Base-by-base conservation (phyloP, 2,797 vertebrate genomes). In the Siniperca obscura region DNA sequence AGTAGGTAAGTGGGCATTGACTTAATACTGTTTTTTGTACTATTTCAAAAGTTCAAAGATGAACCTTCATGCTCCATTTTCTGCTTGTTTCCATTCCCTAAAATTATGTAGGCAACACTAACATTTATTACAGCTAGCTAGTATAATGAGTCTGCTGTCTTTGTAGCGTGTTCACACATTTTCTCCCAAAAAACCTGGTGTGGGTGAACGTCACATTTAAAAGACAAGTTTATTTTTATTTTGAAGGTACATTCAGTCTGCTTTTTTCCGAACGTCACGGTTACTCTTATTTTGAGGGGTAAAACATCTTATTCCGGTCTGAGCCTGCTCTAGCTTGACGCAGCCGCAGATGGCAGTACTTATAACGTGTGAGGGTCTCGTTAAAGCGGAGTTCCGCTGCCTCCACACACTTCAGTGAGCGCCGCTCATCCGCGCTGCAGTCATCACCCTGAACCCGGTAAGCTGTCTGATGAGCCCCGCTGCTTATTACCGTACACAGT, bases 401-500 rank as follows among this genome's bases (percentile, higher is more conserved):
- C 21, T 77, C 56, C 79, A 4, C 40, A 38, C 60, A 7, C n/a
- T 2, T n/a, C 60, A 34, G 48, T 62, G 67, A 56, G 70, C 70
- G 7, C 48, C 48, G 70, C 81, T 44, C 69, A 38, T 78, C 76
- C 66, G 42, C 56, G 65, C 74, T 4, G 83, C 83, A 74, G 65
- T 38, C 86, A 34, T 76, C 87, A 19, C 68, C 55, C 73, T 25
- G 60, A 69, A 11, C 57, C 85, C 81, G 92, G 92, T 93, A 92
- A 93, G 91, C 5, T 16, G 27, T 3, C 52, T 22, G 67, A 4
- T 0, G 19, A 70, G 38, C 48, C 0, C 42, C 42, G 74, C 76
- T 60, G 46, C 25, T 66, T 65, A 0, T 30, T 10, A 42, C 46
- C 9, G n/a, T 8, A 27, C 66, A 25, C 22, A 19, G 22, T 27